Evolutionary conservation across 2,888 invertebrate species (phyloP), one percentile per base, ranked within the genome.

Genomic region (Resseliella maxima): DNA sequence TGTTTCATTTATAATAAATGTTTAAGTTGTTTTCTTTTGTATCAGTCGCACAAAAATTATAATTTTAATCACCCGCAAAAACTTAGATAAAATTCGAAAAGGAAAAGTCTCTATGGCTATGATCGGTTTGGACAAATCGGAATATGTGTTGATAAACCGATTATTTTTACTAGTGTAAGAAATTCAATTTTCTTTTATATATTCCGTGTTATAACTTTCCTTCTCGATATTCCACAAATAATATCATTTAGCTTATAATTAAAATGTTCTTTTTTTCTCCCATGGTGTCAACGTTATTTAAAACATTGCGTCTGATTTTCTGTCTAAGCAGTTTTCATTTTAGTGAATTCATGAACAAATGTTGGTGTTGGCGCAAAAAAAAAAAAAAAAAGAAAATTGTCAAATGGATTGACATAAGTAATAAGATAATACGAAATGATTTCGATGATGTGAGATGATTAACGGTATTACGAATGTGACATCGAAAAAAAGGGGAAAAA

Each of bases 61-160:
- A n/a, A 24, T n/a, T 72, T 72, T 0, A 59, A 72, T 72, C 72
- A 72, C 72, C 35, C 72, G 35, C 72, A 31, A 72, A 72, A 31
- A 31, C 72, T 72, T 31, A 72, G 15, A 72, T 72, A 72, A 72
- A n/a, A 35, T 35, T 72, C 31, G 72, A 72, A 27, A 72, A 72
- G 31, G 31, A 50, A 72, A 72, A 72, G 72, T 31, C 27, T n/a
- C n/a, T 72, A 72, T 72, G 31, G 72, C 72, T 72, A 31, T 35
- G 31, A 31, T 72, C 18, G 31, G 72, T 35, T 72, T 72, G 18
- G 15, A 35, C 8, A 31, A 31, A 35, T 72, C 35, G 72, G 35
- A 72, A 72, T 31, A 24, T 3, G 59, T 3, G 59, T 24, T 24
- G 5, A 12, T 59, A 59, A 24, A 27, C 59, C 59, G 27, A 31